Evolutionary conservation across 1,140 invertebrate genomes (phyloP).

Genomic region (Drepana arcuata): DNA sequence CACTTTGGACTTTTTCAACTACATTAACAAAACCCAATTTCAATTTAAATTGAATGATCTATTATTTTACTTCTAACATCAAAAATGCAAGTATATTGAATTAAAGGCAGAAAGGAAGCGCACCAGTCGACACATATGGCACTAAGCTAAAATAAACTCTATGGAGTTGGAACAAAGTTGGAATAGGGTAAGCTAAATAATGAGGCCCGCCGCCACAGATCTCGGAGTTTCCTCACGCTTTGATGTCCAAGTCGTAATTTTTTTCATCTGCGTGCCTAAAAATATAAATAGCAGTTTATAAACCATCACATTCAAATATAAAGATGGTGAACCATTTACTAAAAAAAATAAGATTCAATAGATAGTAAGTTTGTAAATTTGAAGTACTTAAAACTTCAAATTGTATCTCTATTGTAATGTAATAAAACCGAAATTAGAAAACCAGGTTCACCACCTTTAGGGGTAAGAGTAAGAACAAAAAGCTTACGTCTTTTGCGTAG

Average conservation of each 20-base stretch:
- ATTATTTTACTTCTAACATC: background rate
- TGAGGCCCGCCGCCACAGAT: background rate
- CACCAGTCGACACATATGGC: background rate
- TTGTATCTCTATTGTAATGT: background rate
- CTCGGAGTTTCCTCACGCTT: conserved; percentile 33
- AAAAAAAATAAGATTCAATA: background rate
- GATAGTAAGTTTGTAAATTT: conserved; percentile 1
- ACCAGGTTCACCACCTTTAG: background rate
- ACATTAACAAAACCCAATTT: too few species aligned
- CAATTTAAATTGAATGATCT: background rate
- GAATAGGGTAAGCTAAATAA: background rate
- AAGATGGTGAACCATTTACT: conserved; percentile 5
- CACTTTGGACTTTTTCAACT: too few species aligned
- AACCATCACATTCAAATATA: background rate
- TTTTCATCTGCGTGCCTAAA: conserved; percentile 60
- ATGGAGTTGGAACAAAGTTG: too few species aligned
- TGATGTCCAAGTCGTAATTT: conserved; percentile 48
- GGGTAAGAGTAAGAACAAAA: conserved; percentile 1
- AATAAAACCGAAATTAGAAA: background rate
- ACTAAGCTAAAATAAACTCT: background rate
- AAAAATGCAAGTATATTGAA: background rate
- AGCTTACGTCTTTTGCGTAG: background rate
- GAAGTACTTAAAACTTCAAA: background rate
- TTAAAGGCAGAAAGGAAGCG: too few species aligned
- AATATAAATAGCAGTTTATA: conserved; percentile 11